phyloP scores from a whole-genome alignment of 2,113 vertebrate genomes.

The Proteles cristata region DNA sequence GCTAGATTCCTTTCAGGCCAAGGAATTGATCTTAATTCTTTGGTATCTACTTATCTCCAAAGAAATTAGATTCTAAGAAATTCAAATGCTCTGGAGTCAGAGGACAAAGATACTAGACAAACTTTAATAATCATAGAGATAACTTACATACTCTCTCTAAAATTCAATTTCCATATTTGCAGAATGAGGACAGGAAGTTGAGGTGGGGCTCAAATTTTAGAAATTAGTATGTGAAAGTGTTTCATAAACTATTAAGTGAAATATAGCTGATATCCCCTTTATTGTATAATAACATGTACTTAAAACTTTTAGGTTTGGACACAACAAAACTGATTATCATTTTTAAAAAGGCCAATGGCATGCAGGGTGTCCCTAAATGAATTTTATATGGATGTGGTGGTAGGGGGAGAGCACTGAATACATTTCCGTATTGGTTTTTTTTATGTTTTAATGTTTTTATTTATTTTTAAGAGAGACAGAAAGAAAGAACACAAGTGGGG shows the following conservation, averaged over 20 bases:
- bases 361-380: background rate
- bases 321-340: background rate
- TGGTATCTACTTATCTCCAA: background rate
- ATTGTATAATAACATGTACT: background rate
- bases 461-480: too few relatives aligned
- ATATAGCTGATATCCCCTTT: background rate
- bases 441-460: too few relatives aligned
- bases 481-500: too few relatives aligned
- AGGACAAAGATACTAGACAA: background rate
- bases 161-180: background rate
- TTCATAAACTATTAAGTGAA: background rate
- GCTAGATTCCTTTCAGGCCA: background rate
- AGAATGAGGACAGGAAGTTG: background rate
- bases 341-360: background rate
- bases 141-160: background rate
- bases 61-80: background rate
- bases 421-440: background rate
- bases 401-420: background rate
- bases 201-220: background rate
- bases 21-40: background rate
- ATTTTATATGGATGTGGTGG: background rate
- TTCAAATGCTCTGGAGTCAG: background rate
- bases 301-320: background rate
- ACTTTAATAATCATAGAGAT: background rate
- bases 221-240: background rate